Conservation (phyloP, 2,113 vertebrate species). For the Eudyptes chrysolophus region DNA sequence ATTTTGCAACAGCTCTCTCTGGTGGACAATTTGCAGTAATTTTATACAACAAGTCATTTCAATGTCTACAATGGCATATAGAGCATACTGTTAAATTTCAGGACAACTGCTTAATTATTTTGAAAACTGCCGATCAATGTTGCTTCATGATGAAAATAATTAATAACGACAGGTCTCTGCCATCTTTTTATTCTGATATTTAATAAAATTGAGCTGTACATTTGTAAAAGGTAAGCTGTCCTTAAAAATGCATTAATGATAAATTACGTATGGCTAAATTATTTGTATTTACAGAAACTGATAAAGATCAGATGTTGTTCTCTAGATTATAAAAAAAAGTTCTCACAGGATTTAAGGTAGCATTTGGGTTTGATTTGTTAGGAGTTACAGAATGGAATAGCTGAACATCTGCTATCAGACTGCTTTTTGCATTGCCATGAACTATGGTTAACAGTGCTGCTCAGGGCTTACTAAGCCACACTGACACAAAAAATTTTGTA, state of each 20-base stretch:
- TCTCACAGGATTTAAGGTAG: background rate
- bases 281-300: background rate
- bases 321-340: background rate
- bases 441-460: background rate
- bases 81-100: background rate
- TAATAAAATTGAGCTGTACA: background rate
- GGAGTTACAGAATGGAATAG: background rate
- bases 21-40: constrained; percentile 38
- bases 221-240: background rate
- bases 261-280: background rate
- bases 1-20: constrained; percentile 70
- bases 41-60: background rate
- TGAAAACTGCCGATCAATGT: background rate
- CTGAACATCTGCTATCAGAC: background rate
- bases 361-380: background rate
- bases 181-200: background rate
- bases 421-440: background rate
- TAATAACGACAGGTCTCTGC: background rate
- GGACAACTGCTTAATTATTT: background rate
- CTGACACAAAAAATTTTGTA: background rate
- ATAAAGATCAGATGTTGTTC: background rate
- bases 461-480: background rate
- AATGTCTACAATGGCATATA: background rate
- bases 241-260: background rate
- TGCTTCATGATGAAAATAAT: background rate